A percentile compares a stretch with the other conserved stretches of the same genome.
Conservation (phyloP, 2,888 invertebrate species). For the Camponotus fellah region DNA sequence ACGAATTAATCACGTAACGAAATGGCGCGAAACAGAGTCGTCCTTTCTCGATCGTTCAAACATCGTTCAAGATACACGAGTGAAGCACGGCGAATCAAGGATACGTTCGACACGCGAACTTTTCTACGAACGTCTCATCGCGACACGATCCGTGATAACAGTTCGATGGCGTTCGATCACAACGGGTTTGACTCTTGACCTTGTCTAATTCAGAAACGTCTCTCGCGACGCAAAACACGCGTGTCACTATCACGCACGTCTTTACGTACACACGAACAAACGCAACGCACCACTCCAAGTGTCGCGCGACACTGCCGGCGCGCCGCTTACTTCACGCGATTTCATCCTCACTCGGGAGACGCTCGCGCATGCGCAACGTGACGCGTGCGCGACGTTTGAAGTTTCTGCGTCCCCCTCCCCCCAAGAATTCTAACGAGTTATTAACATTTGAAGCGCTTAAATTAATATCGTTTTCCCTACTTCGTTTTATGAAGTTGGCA, state of each 20-base stretch:
- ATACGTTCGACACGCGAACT: neutral
- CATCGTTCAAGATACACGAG: neutral
- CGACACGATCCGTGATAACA: neutral
- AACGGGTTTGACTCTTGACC: conserved; percentile 8
- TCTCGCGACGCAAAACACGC: conserved; percentile 21
- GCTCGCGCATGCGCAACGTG: conserved; percentile 67
- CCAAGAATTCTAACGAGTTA: no score
- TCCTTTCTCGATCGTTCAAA: neutral
- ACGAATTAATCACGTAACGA: conserved; percentile 3
- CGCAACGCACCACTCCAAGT: conserved; percentile 67
- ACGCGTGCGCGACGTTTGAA: conserved; percentile 61
- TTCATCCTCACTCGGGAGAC: conserved; percentile 58
- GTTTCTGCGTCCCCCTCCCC: neutral
- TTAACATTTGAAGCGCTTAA: no score
- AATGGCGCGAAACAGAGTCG: neutral
- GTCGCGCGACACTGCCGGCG: conserved; percentile 80
- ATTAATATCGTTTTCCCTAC: no score
- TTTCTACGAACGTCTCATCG: conserved; percentile 3
- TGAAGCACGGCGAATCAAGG: neutral
- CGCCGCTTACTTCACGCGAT: conserved; percentile 49
- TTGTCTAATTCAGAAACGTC: neutral
- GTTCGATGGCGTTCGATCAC: conserved; percentile 3
- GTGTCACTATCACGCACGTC: conserved; percentile 20
- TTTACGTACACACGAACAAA: neutral
- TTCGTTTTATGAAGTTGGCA: no score